Percentiles rank a stretch among this genome's conserved stretches.
Evolutionary conservation across 2,797 vertebrate species (phyloP).

Genomic region (Cercopithecus mitis): DNA sequence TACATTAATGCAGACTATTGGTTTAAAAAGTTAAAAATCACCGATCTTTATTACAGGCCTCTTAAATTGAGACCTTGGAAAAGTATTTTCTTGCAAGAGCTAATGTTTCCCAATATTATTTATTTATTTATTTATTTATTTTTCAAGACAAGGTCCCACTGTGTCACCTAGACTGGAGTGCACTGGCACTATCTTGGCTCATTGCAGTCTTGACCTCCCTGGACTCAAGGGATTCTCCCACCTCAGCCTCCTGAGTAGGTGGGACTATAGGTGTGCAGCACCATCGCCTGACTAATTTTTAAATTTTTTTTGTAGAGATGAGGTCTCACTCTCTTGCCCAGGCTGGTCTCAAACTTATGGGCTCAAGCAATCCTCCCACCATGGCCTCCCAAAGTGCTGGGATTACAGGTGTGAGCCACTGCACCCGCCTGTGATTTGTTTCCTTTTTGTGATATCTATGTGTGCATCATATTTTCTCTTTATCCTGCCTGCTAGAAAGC

Average conservation of each 20-base stretch:
- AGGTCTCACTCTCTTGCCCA: neutral
- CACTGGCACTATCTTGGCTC: neutral
- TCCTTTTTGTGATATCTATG: neutral
- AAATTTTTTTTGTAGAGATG: neutral
- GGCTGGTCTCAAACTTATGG: neutral
- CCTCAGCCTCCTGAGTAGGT: neutral
- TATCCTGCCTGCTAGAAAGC: neutral
- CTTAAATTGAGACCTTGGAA: constrained; percentile 38
- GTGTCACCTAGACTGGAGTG: neutral
- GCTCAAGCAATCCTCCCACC: neutral
- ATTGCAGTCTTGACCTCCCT: neutral
- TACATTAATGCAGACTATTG: neutral
- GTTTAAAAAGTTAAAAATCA: constrained; percentile 20
- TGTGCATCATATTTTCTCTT: constrained; percentile 42
- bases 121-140: neutral
- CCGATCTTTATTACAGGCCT: neutral
- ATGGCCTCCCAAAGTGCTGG: neutral
- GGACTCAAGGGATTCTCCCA: neutral
- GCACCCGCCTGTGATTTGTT: neutral
- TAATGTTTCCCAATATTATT: neutral
- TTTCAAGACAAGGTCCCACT: neutral
- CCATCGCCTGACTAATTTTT: neutral
- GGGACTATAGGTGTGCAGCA: neutral
- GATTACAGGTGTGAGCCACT: neutral
- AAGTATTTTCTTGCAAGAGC: neutral